These are phyloP conservation scores for Poeciliopsis paucimaculata DNA, from an alignment of 2,797 vertebrate species.

Conservation along the genomic window DNA sequence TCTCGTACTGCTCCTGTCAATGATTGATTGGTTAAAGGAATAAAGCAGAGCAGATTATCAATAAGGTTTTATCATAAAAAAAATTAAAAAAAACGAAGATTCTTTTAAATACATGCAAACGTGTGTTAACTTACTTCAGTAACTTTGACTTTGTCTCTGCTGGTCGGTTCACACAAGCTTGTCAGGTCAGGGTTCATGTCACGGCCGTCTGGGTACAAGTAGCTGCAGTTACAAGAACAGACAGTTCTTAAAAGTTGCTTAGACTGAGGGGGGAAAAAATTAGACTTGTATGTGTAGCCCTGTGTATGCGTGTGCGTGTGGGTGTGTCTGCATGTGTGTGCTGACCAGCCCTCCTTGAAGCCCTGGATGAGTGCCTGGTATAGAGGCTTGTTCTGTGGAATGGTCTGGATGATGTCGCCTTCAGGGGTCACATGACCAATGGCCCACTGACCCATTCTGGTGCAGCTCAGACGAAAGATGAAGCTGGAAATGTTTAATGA, in stretches of 20 bases:
- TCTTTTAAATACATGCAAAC: constrained; percentile 8
- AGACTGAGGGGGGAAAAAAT: background rate
- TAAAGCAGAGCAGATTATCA: constrained; percentile 3
- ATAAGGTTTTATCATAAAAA: background rate
- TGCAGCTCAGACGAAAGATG: constrained; percentile 90
- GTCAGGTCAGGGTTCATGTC: constrained; percentile 85
- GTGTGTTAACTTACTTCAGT: constrained; percentile 37
- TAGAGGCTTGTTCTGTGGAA: constrained; percentile 84
- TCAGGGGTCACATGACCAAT: constrained; percentile 86
- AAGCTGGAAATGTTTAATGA: constrained; percentile 74
- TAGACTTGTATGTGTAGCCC: background rate
- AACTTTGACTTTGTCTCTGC: constrained; percentile 77
- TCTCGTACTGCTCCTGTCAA: constrained; percentile 87
- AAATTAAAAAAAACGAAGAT: background rate
- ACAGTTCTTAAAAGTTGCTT: constrained; percentile 10
- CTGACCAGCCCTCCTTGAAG: constrained; percentile 85
- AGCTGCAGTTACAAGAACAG: constrained; percentile 73
- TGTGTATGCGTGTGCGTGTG: background rate
- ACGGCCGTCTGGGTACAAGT: constrained; percentile 86
- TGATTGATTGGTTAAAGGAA: constrained; percentile 8
- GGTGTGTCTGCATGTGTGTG: background rate
- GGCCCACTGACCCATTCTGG: constrained; percentile 89
- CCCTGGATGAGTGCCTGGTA: constrained; percentile 85
- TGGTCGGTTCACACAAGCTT: constrained; percentile 59
- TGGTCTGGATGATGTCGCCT: constrained; percentile 85